These are phyloP conservation scores for Ascidia mentula DNA, from an alignment of 23 tunicate genomes.

Conservation along the genomic window DNA sequence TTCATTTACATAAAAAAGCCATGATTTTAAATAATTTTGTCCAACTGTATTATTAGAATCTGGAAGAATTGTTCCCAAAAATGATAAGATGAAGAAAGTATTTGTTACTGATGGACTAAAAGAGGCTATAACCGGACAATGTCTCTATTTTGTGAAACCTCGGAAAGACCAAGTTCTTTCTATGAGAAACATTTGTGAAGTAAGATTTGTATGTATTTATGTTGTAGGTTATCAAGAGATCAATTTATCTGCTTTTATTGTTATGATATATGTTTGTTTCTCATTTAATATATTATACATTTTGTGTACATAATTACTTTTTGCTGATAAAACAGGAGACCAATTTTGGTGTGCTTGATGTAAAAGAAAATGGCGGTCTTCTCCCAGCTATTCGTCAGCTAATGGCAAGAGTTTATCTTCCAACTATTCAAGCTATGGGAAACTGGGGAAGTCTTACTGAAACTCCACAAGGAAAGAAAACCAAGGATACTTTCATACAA, in stretches of 20 bases:
- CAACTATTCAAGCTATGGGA: conserved; percentile 67
- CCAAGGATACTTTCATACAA: conserved; percentile 69
- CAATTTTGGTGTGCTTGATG: conserved; percentile 87
- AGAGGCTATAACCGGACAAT: conserved; percentile 71
- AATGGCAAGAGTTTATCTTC: conserved; percentile 69
- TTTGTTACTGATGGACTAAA: conserved; percentile 79
- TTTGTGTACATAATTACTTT: too few species aligned
- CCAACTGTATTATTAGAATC: conserved; percentile 35
- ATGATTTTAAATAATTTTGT: background rate
- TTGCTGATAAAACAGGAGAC: conserved; percentile 37
- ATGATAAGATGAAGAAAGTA: conserved; percentile 76
- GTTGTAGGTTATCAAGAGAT: too few species aligned
- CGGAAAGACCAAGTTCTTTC: conserved; percentile 60
- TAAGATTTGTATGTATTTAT: conserved; percentile 15
- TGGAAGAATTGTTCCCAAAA: conserved; percentile 74
- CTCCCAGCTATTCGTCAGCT: conserved; percentile 83
- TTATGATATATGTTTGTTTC: too few species aligned
- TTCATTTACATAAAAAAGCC: background rate
- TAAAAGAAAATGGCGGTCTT: conserved; percentile 68
- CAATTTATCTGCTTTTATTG: too few species aligned
- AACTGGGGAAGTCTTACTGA: conserved; percentile 82
- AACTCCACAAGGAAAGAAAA: conserved; percentile 87
- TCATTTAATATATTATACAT: too few species aligned
- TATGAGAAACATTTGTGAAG: conserved; percentile 60
- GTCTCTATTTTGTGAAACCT: conserved; percentile 78